A percentile compares a stretch with the other conserved stretches of the same genome.
These are phyloP conservation scores for Sipha flava DNA, from an alignment of 1,140 invertebrate species.

Conservation along the genomic window DNA sequence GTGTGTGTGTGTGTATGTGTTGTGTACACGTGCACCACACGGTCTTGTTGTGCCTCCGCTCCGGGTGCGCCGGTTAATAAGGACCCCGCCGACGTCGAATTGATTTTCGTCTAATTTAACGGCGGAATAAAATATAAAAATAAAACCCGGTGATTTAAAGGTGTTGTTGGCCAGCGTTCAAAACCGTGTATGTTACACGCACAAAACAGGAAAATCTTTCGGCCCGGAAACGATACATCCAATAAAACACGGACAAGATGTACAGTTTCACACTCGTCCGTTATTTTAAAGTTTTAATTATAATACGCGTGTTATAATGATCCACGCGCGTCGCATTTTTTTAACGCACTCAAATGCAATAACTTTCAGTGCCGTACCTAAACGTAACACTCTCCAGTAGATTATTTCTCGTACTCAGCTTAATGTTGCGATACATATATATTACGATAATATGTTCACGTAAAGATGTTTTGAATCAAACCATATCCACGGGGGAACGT, in stretches of 20 bases:
- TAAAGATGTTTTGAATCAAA: no score
- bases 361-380: no score
- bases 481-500: no score
- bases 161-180: constrained; percentile 20
- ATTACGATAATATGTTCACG: no score
- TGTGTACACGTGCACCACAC: not conserved
- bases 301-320: no score
- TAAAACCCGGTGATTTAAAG: constrained; percentile 31
- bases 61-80: not conserved
- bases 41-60: not conserved
- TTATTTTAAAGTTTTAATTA: not conserved
- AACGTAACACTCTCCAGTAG: no score
- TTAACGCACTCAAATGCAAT: no score
- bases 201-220: not conserved
- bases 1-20: no score
- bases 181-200: not conserved
- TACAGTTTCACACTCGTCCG: no score
- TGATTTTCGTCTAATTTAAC: constrained; percentile 26
- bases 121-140: constrained; percentile 23
- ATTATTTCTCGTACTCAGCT: no score
- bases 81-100: not conserved
- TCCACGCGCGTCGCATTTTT: no score
- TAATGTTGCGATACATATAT: no score
- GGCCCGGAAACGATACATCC: constrained; percentile 22
- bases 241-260: not conserved